These are phyloP conservation scores for Ctenoplectra terminalis DNA, from an alignment of 1,140 invertebrate genomes.

Conservation along the genomic window DNA sequence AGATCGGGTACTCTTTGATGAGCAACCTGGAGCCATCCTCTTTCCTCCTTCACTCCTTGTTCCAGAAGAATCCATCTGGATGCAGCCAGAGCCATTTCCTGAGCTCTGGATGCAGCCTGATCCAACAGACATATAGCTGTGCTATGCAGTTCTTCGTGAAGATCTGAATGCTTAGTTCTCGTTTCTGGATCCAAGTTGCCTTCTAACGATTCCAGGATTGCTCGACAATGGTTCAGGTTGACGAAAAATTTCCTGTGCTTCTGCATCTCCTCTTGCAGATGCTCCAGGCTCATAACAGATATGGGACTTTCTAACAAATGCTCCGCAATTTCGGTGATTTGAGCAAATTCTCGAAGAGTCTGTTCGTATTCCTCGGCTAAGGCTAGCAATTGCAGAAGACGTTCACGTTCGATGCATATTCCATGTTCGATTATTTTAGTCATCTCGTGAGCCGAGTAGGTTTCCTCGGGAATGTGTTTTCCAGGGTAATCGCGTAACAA, in stretches of 20 bases:
- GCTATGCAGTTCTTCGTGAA: conserved; percentile 90
- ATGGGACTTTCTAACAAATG: conserved; percentile 89
- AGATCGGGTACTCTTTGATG: conserved; percentile 91
- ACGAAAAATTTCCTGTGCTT: conserved; percentile 95
- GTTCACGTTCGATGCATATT: conserved; percentile 88
- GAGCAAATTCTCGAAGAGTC: conserved; percentile 91
- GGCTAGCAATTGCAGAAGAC: conserved; percentile 87
- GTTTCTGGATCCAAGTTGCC: conserved; percentile 92
- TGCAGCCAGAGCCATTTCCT: conserved; percentile 91
- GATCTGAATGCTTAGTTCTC: conserved; percentile 86
- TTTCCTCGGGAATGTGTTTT: conserved; percentile 86
- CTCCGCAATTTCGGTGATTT: conserved; percentile 92
- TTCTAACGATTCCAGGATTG: conserved; percentile 92
- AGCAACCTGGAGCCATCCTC: conserved; percentile 91
- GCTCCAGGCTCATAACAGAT: conserved; percentile 88
- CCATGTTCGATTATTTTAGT: conserved; percentile 87
- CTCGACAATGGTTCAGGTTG: conserved; percentile 92
- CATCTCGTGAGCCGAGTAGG: conserved; percentile 86
- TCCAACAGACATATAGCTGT: conserved; percentile 89
- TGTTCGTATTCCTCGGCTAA: conserved; percentile 93
- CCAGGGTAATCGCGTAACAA: conserved; percentile 86
- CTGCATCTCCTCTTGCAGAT: conserved; percentile 93
- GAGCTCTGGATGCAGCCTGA: conserved; percentile 89
- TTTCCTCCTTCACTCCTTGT: conserved; percentile 91
- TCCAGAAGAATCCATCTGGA: conserved; percentile 91